Evolutionary conservation across 2,113 vertebrate species (phyloP).

Genomic region (Labrus mixtus): DNA sequence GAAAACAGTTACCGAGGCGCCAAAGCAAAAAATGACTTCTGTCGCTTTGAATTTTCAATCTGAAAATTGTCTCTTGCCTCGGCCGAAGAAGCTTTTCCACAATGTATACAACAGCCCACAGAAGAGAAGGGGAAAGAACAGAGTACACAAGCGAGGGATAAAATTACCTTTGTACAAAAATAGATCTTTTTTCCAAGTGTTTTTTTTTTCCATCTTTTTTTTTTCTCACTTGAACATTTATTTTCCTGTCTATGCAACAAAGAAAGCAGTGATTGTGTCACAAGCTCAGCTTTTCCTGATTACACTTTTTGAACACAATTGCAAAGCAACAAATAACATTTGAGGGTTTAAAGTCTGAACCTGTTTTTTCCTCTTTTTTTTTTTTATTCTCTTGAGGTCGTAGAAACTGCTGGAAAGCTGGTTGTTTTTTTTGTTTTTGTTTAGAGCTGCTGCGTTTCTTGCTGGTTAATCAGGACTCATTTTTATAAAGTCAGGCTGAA

Average conservation of each 20-base stretch:
- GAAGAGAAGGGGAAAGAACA: constrained; percentile 67
- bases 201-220: constrained; percentile 51
- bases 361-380: constrained; percentile 8
- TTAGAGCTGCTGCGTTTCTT: constrained; percentile 74
- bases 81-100: constrained; percentile 78
- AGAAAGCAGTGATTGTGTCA: constrained; percentile 84
- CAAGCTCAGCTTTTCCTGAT: constrained; percentile 75
- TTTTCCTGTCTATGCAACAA: constrained; percentile 72
- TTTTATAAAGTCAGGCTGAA: constrained; percentile 36
- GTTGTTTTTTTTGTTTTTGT: constrained; percentile 61
- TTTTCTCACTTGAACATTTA: constrained; percentile 59
- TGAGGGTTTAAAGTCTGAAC: constrained; percentile 64
- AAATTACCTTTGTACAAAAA: constrained; percentile 89
- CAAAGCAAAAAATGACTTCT: constrained; percentile 47
- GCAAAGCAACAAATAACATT: constrained; percentile 75
- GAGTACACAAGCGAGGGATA: constrained; percentile 82
- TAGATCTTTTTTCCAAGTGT: constrained; percentile 80
- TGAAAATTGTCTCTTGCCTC: constrained; percentile 51
- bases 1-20: constrained; percentile 70
- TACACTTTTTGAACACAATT: constrained; percentile 65
- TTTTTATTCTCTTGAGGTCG: constrained; percentile 60
- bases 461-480: constrained; percentile 66
- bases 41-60: constrained; percentile 45
- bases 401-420: constrained; percentile 68
- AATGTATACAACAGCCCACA: constrained; percentile 77